Evolutionary conservation across 53 echinoderm and acorn worm species (phyloP), one percentile per base, ranked within the genome.

Genomic region (Luidia sarsii): DNA sequence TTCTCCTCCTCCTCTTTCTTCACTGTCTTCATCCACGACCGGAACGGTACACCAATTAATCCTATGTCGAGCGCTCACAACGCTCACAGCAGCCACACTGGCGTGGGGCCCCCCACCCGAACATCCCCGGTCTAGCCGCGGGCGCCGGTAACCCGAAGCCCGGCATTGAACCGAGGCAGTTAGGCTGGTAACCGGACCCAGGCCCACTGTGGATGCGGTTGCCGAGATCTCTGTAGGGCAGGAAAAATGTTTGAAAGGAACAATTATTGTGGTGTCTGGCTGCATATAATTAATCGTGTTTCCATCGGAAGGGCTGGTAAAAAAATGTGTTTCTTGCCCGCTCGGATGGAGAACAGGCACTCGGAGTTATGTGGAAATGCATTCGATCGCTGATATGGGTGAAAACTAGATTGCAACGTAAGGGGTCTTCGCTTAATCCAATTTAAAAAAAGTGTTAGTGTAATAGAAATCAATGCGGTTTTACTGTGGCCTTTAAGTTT

Each of bases 101-200:
- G n/a, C n/a, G n/a, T n/a, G n/a, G n/a, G n/a, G n/a, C n/a, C n/a
- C n/a, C n/a, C n/a, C n/a, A n/a, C 41, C 41, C 41, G 6, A 11
- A 11, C 41, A 11, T 41, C 11, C 61, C 43, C 43, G 46, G 77
- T 77, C 72, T 43, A 77, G 77, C 77, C 77, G 19, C 28, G 35
- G 55, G 77, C 77, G 21, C 30, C 46, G 61, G 77, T 59, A 77
- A 77, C 61, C 30, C 60, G 77, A 77, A 77, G 77, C 77, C 45
- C 62, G 36, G 46, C 77, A 77, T 77, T 77, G 77, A 77, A 61
- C 77, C 61, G 25, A 77, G 61, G 77, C 61, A 77, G 41, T 77
- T 67, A 77, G 77, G 16, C 77, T 77, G 77, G 77, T 77, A 77
- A 77, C 77, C 48, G 60, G 60, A 77, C 61, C 61, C 60, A 16